Conservation (phyloP, 2,888 invertebrate species). For the Aphidoletes aphidimyza region DNA sequence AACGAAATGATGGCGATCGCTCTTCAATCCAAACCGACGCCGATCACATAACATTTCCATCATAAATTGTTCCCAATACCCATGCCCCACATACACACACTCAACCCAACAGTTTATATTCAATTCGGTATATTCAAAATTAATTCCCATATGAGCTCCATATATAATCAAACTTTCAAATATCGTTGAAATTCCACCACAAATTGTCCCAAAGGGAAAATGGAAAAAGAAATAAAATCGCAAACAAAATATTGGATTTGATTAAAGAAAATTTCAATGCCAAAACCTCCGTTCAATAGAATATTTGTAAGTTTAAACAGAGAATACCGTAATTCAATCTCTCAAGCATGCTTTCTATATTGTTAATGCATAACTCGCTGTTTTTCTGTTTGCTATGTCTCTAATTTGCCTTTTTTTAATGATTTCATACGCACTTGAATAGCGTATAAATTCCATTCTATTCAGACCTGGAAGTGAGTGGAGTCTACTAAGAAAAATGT, state of each 20-base stretch:
- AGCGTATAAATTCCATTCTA: background rate
- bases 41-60: conserved; percentile 55
- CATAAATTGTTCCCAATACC: background rate
- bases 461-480: too few relatives aligned
- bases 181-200: too few relatives aligned
- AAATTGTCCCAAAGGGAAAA: background rate
- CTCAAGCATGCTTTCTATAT: background rate
- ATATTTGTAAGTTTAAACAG: conserved; percentile 29
- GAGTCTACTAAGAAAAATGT: too few relatives aligned
- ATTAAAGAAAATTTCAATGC: background rate
- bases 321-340: background rate
- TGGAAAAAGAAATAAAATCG: background rate
- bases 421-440: background rate
- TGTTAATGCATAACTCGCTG: background rate
- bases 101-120: background rate
- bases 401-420: background rate
- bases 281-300: background rate
- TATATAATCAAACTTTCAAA: too few relatives aligned
- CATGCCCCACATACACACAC: background rate
- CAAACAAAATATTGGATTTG: background rate
- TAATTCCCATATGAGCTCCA: too few relatives aligned
- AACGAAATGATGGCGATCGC: conserved; percentile 56
- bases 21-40: too few relatives aligned
- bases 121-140: too few relatives aligned
- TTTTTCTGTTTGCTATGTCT: background rate